Percentiles rank a stretch among this genome's conserved stretches.
Evolutionary conservation across 2,888 invertebrate genomes (phyloP).

Genomic region (Eilema caniola): DNA sequence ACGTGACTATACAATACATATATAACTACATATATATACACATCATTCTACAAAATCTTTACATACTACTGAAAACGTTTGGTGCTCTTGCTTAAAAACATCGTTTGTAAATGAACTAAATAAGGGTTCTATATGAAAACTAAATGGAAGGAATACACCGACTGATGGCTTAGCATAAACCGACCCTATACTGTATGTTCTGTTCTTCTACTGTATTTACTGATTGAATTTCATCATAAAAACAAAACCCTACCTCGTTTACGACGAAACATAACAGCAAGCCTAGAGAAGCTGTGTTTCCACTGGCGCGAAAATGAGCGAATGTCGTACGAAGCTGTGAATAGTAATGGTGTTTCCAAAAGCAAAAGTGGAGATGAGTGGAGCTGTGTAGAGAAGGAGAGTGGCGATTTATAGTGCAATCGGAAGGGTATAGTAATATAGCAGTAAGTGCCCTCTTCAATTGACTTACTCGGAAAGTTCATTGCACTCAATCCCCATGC

Average conservation of each 20-base stretch:
- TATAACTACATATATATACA: not conserved
- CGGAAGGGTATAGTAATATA: too few species aligned
- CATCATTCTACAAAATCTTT: not conserved
- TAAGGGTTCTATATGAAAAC: not conserved
- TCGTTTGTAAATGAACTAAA: not conserved
- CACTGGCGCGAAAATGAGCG: not conserved
- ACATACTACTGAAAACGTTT: not conserved
- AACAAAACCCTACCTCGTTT: constrained; percentile 1
- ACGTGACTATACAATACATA: too few species aligned
- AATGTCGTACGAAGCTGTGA: not conserved
- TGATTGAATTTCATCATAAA: constrained; percentile 11
- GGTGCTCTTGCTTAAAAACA: not conserved
- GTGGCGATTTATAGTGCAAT: too few species aligned
- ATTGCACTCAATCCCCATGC: too few species aligned
- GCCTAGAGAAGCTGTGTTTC: not conserved
- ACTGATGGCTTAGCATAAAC: not conserved
- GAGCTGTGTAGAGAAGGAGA: too few species aligned
- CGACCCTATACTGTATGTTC: too few species aligned
- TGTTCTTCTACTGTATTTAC: constrained; percentile 2
- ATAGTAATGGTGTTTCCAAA: too few species aligned
- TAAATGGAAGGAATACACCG: not conserved
- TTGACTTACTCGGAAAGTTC: too few species aligned
- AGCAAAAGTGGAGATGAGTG: too few species aligned
- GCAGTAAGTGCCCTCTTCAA: too few species aligned
- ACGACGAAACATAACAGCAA: not conserved